Evolutionary conservation across 2,113 vertebrate genomes (phyloP).

Genomic region (Mirza zaza): DNA sequence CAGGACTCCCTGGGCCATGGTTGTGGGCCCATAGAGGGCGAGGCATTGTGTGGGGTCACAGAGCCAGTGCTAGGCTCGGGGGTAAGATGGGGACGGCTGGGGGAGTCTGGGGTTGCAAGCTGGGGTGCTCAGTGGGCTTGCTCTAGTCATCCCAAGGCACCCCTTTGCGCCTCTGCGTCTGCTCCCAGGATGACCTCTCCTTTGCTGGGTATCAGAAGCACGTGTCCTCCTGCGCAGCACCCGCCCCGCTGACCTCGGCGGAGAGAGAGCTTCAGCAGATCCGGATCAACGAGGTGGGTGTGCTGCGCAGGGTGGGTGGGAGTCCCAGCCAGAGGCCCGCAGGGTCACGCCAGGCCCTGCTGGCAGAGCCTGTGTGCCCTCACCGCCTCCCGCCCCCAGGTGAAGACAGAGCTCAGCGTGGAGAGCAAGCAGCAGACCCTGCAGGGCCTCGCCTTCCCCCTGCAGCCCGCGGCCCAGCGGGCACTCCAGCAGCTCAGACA

Average conservation of each 20-base stretch:
- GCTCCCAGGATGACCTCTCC: slow-evolving; percentile 92
- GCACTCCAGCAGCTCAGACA: slow-evolving; percentile 94
- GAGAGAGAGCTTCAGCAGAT: slow-evolving; percentile 96
- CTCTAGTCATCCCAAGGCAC: not conserved
- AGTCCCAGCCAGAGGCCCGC: not conserved
- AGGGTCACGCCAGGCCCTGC: fast-evolving
- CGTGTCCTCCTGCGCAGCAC: slow-evolving; percentile 90
- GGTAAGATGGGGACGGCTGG: not conserved
- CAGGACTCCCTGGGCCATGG: not conserved
- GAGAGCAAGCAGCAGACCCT: slow-evolving; percentile 95
- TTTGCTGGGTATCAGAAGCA: slow-evolving; percentile 95
- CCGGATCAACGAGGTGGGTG: slow-evolving; percentile 93
- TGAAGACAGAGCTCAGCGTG: slow-evolving; percentile 96
- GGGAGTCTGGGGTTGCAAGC: not conserved
- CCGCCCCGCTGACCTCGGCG: slow-evolving; percentile 92
- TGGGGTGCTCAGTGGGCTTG: not conserved
- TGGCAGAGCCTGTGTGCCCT: not conserved
- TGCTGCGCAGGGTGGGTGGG: fast-evolving
- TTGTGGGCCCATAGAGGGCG: not conserved
- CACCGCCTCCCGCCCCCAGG: slow-evolving; percentile 78
- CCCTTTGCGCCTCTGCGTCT: not conserved
- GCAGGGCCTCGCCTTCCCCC: slow-evolving; percentile 95
- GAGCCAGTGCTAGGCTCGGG: not conserved
- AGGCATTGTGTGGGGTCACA: not conserved
- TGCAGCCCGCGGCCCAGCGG: slow-evolving; percentile 92